Conservation (phyloP, 1,140 invertebrate species). For the Aleiodes sp. region DNA sequence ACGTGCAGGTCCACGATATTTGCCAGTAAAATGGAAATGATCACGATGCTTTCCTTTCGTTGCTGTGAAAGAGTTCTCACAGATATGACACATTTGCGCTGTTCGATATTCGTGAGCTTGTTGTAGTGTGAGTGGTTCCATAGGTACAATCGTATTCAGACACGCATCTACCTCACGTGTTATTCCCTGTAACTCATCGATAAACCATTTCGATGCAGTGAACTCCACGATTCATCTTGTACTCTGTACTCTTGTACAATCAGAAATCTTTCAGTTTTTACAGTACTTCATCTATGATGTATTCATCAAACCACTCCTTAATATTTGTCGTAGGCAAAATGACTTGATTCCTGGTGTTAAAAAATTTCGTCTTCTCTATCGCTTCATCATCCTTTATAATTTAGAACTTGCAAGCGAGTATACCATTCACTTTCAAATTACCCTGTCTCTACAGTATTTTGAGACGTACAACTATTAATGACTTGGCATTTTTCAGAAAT, state of each 20-base stretch:
- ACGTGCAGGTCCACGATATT: conserved; percentile 50
- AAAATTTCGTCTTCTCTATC: too few species aligned
- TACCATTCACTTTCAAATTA: too few species aligned
- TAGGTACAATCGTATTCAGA: not conserved
- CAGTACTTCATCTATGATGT: not conserved
- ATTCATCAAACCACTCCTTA: not conserved
- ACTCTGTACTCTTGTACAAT: not conserved
- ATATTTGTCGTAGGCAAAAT: too few species aligned
- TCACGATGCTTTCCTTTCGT: conserved; percentile 33
- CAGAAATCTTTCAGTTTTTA: not conserved
- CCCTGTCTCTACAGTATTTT: too few species aligned
- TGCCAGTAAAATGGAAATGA: conserved; percentile 54
- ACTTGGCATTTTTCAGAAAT: too few species aligned
- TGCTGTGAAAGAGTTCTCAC: not conserved
- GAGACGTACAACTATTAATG: too few species aligned
- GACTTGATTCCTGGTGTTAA: too few species aligned
- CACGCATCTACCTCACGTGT: not conserved
- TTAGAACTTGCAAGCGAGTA: too few species aligned
- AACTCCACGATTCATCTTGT: not conserved
- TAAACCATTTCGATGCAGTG: not conserved
- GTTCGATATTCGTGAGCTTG: not conserved
- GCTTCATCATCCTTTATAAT: too few species aligned
- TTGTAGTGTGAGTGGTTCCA: not conserved
- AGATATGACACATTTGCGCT: not conserved
- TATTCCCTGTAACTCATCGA: not conserved